phyloP scores from a whole-genome alignment of 1,140 invertebrate genomes.

The Papilio polyxenes region DNA sequence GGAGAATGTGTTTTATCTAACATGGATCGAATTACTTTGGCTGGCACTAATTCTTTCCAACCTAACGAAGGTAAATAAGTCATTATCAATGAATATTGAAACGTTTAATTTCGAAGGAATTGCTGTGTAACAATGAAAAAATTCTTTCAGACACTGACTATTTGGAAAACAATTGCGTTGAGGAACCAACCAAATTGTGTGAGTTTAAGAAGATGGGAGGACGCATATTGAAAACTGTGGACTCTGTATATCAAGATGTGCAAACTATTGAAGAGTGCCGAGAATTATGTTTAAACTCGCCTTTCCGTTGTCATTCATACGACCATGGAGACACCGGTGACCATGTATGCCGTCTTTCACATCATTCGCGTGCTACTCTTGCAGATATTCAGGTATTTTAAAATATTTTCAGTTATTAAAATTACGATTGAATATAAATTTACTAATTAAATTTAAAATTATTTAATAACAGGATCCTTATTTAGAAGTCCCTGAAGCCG shows the following conservation, averaged over 20 bases:
- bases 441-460: conserved; percentile 1
- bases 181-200: conserved; percentile 94
- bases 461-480: conserved; percentile 88
- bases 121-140: background rate
- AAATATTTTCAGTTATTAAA: conserved; percentile 10
- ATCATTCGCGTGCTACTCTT: conserved; percentile 93
- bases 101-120: background rate
- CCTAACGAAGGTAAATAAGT: conserved; percentile 81
- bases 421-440: background rate
- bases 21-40: conserved; percentile 93
- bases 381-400: conserved; percentile 89
- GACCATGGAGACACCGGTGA: conserved; percentile 96
- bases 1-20: conserved; percentile 93
- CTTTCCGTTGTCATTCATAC: conserved; percentile 94
- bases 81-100: background rate
- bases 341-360: conserved; percentile 94
- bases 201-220: conserved; percentile 94
- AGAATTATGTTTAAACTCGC: conserved; percentile 92
- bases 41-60: conserved; percentile 88
- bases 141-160: conserved; percentile 84
- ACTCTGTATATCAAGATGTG: conserved; percentile 95
- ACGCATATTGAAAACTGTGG: conserved; percentile 95
- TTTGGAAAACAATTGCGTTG: conserved; percentile 94
- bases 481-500: conserved; percentile 92
- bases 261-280: conserved; percentile 92